Evolutionary conservation across 1,140 invertebrate species (phyloP), one percentile per base, ranked within the genome.

Genomic region (Microplitis demolitor): DNA sequence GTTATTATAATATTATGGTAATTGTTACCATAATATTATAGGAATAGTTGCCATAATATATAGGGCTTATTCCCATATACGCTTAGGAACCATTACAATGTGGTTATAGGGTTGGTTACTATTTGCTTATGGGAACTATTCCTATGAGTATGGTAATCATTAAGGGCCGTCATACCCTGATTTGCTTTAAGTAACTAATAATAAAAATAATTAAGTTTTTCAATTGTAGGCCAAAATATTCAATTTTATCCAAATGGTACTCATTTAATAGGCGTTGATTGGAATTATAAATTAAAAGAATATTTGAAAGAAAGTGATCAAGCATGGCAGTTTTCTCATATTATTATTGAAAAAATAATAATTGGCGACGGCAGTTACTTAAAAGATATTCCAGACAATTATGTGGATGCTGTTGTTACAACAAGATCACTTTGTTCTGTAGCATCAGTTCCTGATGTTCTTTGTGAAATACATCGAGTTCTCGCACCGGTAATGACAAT

Each of bases 351-450:
- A 74, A 77, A 77, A 14, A 5, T 84, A 0, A 79, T 85, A 62
- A 72, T 81, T 3, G 81, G 83, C 1, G 85, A 87, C 73, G 85
- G 84, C 8, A 84, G 78, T 39, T 80, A 70, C 0, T 64, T 87
- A 68, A 79, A 78, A 66, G 62, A 51, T 6, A 74, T 86, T 45
- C 76, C 81, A 3, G 77, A 77, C 3, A 73, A 73, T 71, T 78
- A 33, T 11, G 77, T 85, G 0, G 83, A 87, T 37, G 79, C 75
- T 1, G 85, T 87, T 34, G 81, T 85, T 9, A 83, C 83, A 2
- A 82, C 78, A 6, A 82, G 85, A 72, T 82, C 84, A 6, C 72
- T 87, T 31, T 87, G 84, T 75, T 83, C 81, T 0, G 78, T 79
- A 0, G 75, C 69, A 60, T 85, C 83, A 8, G n/a, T 82, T 4